A percentile compares a stretch with the other conserved stretches of the same genome.
Evolutionary conservation across 1,140 invertebrate genomes (phyloP).

Genomic region (Drosophila virilis): DNA sequence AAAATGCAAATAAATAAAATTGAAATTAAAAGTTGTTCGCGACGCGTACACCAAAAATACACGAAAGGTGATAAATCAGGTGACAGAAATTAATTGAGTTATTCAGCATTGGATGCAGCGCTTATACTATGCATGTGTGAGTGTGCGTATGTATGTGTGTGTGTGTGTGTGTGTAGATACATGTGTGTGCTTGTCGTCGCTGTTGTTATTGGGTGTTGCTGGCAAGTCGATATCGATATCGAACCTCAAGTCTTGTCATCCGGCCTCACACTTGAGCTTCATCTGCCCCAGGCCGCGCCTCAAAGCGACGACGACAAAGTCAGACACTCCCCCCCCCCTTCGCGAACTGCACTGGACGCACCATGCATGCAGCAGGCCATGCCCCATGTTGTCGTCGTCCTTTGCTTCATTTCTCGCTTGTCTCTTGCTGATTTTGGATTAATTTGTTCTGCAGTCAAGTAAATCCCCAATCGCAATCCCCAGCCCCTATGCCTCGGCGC

Average conservation of each 20-base stretch:
- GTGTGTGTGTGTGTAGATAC: conserved; percentile 49
- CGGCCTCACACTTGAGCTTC: conserved; percentile 56
- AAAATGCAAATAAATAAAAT: conserved; percentile 80
- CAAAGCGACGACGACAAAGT: conserved; percentile 31
- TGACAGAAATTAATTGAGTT: conserved; percentile 84
- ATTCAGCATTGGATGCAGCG: conserved; percentile 73
- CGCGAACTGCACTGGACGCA: neutral
- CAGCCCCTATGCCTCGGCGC: conserved; percentile 27
- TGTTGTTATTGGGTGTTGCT: conserved; percentile 71
- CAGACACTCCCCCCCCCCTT: neutral
- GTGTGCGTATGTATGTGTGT: conserved; percentile 30
- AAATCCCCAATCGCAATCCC: conserved; percentile 64
- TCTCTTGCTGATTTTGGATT: conserved; percentile 79
- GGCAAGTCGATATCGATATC: conserved; percentile 46
- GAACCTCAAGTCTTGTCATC: conserved; percentile 52
- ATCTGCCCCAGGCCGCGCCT: conserved; percentile 58
- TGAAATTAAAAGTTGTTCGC: conserved; percentile 80
- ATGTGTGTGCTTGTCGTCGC: conserved; percentile 68
- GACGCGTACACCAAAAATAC: conserved; percentile 52
- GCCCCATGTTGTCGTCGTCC: conserved; percentile 12
- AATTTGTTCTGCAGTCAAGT: conserved; percentile 79
- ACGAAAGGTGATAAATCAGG: conserved; percentile 84
- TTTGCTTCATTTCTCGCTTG: conserved; percentile 46
- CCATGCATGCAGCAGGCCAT: conserved; percentile 1
- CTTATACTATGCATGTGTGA: conserved; percentile 16